Base-by-base conservation (phyloP, 2,888 invertebrate genomes). In the Atherix ibis region DNA sequence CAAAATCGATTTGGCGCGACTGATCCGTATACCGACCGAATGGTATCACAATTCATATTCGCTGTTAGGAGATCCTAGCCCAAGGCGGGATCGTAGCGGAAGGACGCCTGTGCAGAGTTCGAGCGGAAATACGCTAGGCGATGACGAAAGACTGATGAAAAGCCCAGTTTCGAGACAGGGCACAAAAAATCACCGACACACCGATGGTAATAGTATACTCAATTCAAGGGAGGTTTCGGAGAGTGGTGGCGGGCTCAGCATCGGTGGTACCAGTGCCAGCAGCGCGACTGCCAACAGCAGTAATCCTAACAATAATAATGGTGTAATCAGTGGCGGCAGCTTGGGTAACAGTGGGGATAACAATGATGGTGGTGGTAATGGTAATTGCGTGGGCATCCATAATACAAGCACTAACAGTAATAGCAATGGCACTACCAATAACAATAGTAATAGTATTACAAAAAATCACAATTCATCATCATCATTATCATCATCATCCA, bases 1-100 rank as follows among this genome's bases (percentile, higher is more conserved):
- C 42, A 53, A 51, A 43, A 58, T 60, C 18, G 56, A 58, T 37
- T 43, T 60, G 31, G 49, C 49, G 13, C 55, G 56, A 16, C 41
- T 60, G 39, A 41, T 45, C 10, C 51, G 50, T 8, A 45, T 56
- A 30, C 48, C 48, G n/a, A 43, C 49, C 8, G 55, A 55, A 34
- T 54, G 55, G 55, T 49, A 49, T 32, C 43, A 49, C 14, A 54
- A 54, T 28, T 42, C 46, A 22, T 51, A 52, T 32, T 46, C n/a
- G n/a, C n/a, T n/a, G n/a, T n/a, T n/a, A n/a, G n/a, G n/a, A n/a
- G n/a, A n/a, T n/a, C n/a, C n/a, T n/a, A n/a, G n/a, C n/a, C n/a
- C 51, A 34, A 43, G 53, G 17, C 46, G 50, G 25, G 26, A 33
- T 33, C 15, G 25, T 19, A 29, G 25, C 14, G 29, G 16, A 31